Evolutionary conservation across 1,140 invertebrate species (phyloP).

Genomic region (Ceratosolen solmsi): DNA sequence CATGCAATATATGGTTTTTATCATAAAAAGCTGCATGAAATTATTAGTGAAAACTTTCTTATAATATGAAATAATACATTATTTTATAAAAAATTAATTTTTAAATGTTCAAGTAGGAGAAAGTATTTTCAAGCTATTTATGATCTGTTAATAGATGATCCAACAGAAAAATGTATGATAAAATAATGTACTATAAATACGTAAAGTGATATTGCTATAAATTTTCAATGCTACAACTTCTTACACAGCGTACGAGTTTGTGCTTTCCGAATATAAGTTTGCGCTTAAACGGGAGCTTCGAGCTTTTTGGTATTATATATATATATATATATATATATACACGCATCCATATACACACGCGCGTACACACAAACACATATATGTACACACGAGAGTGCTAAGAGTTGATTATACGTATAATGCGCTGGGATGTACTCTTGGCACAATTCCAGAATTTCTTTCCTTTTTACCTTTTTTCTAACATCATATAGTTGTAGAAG

Average conservation of each 20-base stretch:
- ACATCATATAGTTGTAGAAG: background rate
- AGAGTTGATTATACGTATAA: conserved; percentile 34
- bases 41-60: too few relatives aligned
- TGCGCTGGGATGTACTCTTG: conserved; percentile 14
- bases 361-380: too few relatives aligned
- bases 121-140: too few relatives aligned
- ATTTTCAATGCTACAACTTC: background rate
- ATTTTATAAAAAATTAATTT: too few relatives aligned
- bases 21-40: too few relatives aligned
- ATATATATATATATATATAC: background rate
- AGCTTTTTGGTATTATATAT: background rate
- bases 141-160: too few relatives aligned
- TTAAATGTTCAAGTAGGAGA: too few relatives aligned
- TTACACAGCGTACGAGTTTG: background rate
- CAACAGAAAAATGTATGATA: too few relatives aligned
- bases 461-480: background rate
- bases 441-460: background rate
- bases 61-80: too few relatives aligned
- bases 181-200: background rate
- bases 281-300: background rate
- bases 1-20: too few relatives aligned
- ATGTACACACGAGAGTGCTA: background rate
- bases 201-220: background rate
- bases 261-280: background rate
- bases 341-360: background rate